Evolutionary conservation across 2,888 invertebrate species (phyloP), one percentile per base, ranked within the genome.

Genomic region (Dysmachus trigonus): DNA sequence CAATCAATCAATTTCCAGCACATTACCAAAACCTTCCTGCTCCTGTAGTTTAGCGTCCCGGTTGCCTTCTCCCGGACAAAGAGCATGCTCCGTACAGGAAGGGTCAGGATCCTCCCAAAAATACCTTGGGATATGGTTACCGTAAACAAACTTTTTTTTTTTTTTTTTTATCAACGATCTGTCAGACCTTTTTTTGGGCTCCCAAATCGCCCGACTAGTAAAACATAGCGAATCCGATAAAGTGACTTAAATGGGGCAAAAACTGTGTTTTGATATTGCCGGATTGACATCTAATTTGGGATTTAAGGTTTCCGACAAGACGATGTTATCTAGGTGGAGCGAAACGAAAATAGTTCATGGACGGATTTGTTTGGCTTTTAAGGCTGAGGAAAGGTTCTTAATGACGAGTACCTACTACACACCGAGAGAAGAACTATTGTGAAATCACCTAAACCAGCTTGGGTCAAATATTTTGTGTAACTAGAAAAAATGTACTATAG

Each of bases 1-100:
- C 62, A 82, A 82, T 82, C 81, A 82, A 82, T 82, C 81, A 82
- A 82, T 62, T 62, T 82, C 22, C 10, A 82, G 15, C 10, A 33
- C 30, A 82, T 62, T 82, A 62, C 33, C 81, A 62, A 13, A 62
- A 82, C 53, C 81, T 53, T 33, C 31, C 18, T n/a, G 53, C 51
- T 62, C 6, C 33, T 15, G 62, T 27, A 22, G 62, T 10, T 62
- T 18, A 18, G 62, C 27, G n/a, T 18, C n/a, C 15, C 53, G 27
- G 22, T 33, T 53, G 10, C 62, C 10, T 62, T 62, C 47, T n/a
- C n/a, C n/a, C n/a, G 3, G n/a, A 13, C 47, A 10, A 38, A 7
- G 1, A 38, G 8, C 47, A 51, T 51, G 15, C n/a, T 51, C 47
- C 1, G 15, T 33, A 18, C 30, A 13, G 30, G 74, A 35, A 74